Base-by-base conservation (phyloP, 2,113 vertebrate species). In the Phaetusa simplex region DNA sequence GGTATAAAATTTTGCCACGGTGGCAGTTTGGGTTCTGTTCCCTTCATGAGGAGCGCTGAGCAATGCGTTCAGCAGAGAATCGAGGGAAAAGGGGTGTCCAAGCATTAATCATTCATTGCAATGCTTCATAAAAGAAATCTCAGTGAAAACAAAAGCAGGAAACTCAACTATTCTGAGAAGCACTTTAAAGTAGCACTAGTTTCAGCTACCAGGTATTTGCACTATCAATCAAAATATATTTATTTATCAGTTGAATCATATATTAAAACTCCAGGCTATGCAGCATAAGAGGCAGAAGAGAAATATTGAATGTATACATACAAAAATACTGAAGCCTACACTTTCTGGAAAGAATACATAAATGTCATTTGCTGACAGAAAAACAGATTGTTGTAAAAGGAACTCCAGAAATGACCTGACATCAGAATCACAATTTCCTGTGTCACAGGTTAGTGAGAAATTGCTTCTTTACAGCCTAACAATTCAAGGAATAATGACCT, bases 401-500 rank as follows among this genome's bases (percentile, higher is more conserved):
- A 96, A 96, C 43, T 94, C 82, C 90, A 92, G 93, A 94, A 86
- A 91, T 95, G 94, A 97, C 95, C 96, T 67, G 64, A 96, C 86
- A 93, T 95, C 88, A 61, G 49, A 96, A 90, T 93, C 81, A 90
- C 91, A 89, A 86, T 69, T 87, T 92, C 95, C 26, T 78, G 93
- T 96, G 97, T 94, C 65, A 85, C 85, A 88, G 94, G 95, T 92
- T 97, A 96, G 96, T 97, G 98, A 98, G 97, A 97, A 97, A 98
- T 95, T 79, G 94, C 88, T 97, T 96, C 96, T 98, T 98, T 97
- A 97, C 91, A 95, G 93, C 96, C 97, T 94, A 98, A 98, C 97
- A 98, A 98, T 97, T 98, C 98, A 98, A 73, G n/a, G 91, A 94
- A 97, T 98, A 97, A 98, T 97, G 98, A 97, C 97, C 96, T 94